Base-by-base conservation (phyloP, 2,113 vertebrate species). In the Polypterus senegalus region DNA sequence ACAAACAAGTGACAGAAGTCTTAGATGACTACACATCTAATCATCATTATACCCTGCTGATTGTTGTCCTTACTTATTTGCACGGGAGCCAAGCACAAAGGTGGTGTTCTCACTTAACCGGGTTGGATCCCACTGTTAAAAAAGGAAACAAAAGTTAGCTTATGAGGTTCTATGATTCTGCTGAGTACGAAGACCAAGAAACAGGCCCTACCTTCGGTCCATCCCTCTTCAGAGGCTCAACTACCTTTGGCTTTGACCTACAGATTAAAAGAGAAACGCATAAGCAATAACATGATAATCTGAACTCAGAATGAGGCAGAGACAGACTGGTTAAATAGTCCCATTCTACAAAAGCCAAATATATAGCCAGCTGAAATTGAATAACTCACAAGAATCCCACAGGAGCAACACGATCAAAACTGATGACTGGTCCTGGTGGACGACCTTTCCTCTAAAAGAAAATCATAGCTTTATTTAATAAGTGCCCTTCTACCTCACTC, bases 11-110 rank as follows among this genome's bases (percentile, higher is more conserved):
- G 27, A 27, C 27, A 27, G 27, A 27, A 27, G 27, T 27, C 27
- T 27, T 27, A 27, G 27, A 27, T 27, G 27, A 27, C 27, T 27
- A 27, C 27, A 27, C 2, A 27, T 27, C 27, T 27, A 27, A 27
- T 27, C 27, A 27, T 27, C 27, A 27, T 27, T 4, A 3, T n/a
- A 4, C 51, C 43, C 44, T 3, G n/a, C 46, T 54, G 5, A 11
- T 46, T 3, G 27, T 27, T 27, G 58, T 49, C 85, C 94, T 90
- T 77, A 98, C 94, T 98, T 98, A 83, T 98, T 98, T 63, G 96
- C 96, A 81, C 94, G 88, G 68, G 96, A 98, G 62, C 96, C 96
- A 45, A 98, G 85, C 68, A 97, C 96, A 71, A 98, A 97, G 4
- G 89, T 93, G 66, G 89, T 97, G 63, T 77, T 72, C 10, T 93